A percentile compares a stretch with the other conserved stretches of the same genome.
These are phyloP conservation scores for Fregetta grallaria DNA, from an alignment of 2,113 vertebrate genomes.

Conservation along the genomic window DNA sequence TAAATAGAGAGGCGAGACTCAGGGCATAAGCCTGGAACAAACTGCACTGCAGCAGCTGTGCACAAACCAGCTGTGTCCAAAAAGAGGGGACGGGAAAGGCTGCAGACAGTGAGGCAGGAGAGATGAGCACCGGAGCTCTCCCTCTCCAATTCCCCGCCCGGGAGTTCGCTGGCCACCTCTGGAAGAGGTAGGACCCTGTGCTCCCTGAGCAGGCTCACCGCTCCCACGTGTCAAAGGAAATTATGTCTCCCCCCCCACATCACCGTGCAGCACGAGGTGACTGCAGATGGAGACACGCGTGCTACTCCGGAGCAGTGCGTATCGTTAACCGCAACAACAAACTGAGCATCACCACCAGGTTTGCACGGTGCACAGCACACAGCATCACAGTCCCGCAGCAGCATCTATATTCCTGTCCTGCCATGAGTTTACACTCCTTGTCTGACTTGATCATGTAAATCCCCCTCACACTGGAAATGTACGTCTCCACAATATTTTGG, in stretches of 20 bases:
- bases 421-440: neutral
- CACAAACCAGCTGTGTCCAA: neutral
- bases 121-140: neutral
- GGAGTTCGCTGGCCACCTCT: no score
- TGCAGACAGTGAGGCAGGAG: neutral
- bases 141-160: neutral
- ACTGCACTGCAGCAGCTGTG: neutral
- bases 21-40: neutral
- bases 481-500: neutral
- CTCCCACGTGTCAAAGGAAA: rapidly evolving
- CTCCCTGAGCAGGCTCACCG: no score
- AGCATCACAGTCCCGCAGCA: neutral
- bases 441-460: neutral
- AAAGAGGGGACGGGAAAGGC: neutral
- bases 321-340: neutral
- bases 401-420: neutral
- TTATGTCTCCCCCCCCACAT: no score
- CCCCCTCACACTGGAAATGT: neutral
- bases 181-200: neutral
- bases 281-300: rapidly evolving
- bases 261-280: neutral
- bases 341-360: neutral
- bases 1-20: neutral
- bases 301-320: neutral
- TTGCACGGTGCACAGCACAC: neutral